Evolutionary conservation across 2,113 vertebrate genomes (phyloP).

Genomic region (Poeciliopsis prolifica): DNA sequence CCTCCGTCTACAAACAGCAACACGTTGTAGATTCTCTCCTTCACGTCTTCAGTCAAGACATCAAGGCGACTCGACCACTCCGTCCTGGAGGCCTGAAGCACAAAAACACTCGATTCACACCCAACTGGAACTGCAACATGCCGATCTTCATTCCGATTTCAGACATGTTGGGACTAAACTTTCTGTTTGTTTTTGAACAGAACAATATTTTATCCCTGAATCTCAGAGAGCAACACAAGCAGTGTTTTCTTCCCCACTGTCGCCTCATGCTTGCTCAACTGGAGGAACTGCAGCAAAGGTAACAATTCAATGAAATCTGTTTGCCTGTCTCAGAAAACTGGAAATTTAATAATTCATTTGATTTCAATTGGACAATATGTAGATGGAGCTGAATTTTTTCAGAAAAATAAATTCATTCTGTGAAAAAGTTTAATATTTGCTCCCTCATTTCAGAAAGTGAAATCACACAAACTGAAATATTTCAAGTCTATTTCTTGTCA

Average conservation of each 20-base stretch:
- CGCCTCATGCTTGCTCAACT: background rate
- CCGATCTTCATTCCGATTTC: no score
- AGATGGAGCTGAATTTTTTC: background rate
- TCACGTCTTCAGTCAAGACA: slow-evolving; percentile 90
- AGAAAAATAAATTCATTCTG: no score
- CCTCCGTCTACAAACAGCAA: slow-evolving; percentile 96
- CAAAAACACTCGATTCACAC: no score
- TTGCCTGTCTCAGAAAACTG: background rate
- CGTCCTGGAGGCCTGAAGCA: slow-evolving; percentile 82
- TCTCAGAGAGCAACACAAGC: background rate
- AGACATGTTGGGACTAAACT: no score
- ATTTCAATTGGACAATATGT: background rate
- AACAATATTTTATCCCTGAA: no score
- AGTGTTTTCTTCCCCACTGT: background rate
- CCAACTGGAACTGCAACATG: no score
- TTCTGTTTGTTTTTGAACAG: no score
- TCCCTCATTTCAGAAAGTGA: no score
- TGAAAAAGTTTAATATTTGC: no score
- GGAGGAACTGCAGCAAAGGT: background rate
- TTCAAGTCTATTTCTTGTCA: no score
- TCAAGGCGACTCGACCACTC: slow-evolving; percentile 91
- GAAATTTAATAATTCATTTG: background rate
- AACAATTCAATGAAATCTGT: background rate
- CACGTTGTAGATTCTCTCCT: slow-evolving; percentile 98
- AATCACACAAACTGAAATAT: no score